Evolutionary conservation across 1,140 invertebrate genomes (phyloP), one percentile per base, ranked within the genome.

Genomic region (Drosophila paulistorum): DNA sequence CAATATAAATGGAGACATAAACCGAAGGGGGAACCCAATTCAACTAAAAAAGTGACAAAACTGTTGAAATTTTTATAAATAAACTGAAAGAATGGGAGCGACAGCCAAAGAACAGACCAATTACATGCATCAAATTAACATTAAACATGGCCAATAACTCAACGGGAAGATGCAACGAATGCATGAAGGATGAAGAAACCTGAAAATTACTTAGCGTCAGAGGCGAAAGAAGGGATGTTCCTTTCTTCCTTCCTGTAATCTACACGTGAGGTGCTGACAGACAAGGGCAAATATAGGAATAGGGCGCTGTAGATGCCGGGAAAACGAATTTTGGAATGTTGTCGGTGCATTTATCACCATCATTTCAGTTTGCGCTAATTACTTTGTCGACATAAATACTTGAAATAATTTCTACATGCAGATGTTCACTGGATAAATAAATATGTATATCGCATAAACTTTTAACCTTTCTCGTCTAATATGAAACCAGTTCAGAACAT

Each of bases 1-100:
- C 65, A 76, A 76, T 65, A 76, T 68, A 69, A 87, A 86, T 87
- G 83, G 75, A 81, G 75, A 81, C 82, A 74, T 86, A 76, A 64
- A 66, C 63, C 41, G 20, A 55, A 48, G 57, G 11, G 39, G 17
- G 17, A 65, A 65, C 20, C n/a, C n/a, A 45, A 10, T 37, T 37
- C 41, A 39, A 67, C n/a, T 57, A 64, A 66, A 63, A 59, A 57
- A 72, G 77, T 74, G 75, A 82, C 79, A 82, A 82, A 86, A 81
- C 66, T 68, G 74, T 71, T 74, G 71, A 78, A 62, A 62, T 71
- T 72, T 71, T 67, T 79, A 71, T 81, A 86, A 81, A 86, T 84
- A 80, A 84, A 83, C 71, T 78, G 61, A n/a, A 35, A 67, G 45
- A 77, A 81, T 77, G 79, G 33, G 63, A 68, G 48, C 57, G 23